Percentiles rank a stretch among this genome's conserved stretches.
phyloP scores from a whole-genome alignment of 2,113 vertebrate species.

The Hippocampus zosterae region DNA sequence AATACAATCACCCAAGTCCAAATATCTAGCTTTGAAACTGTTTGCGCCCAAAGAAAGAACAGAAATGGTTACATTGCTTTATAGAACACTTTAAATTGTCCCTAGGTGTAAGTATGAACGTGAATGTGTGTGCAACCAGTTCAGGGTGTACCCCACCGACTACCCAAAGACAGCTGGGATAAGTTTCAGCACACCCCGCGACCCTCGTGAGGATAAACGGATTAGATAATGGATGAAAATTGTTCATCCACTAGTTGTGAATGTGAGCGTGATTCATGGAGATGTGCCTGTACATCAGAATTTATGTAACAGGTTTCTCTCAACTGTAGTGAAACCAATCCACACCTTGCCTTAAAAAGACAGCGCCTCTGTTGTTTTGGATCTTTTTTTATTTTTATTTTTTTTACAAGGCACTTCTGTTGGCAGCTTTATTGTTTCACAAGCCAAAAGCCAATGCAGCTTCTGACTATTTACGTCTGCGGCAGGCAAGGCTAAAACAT shows the following conservation, averaged over 20 bases:
- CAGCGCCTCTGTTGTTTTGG: neutral
- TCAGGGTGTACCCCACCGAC: no score
- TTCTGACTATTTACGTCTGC: constrained; percentile 1
- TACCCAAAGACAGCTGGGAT: neutral
- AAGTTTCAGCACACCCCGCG: neutral
- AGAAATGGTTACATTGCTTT: no score
- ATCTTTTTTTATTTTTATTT: neutral
- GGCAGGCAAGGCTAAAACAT: neutral
- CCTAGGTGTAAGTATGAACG: no score
- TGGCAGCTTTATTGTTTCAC: constrained; percentile 9
- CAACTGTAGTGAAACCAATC: neutral
- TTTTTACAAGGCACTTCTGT: neutral
- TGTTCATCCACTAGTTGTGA: neutral
- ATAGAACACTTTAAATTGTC: no score
- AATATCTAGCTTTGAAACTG: neutral
- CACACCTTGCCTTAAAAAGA: neutral
- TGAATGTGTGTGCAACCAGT: no score
- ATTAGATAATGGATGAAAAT: neutral
- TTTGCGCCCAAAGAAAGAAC: no score
- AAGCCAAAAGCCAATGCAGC: constrained; percentile 1
- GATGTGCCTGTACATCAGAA: neutral
- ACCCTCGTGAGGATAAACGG: no score
- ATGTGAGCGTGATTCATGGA: neutral
- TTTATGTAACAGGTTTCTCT: neutral
- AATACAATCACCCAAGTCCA: neutral